Percentiles rank a stretch among this genome's conserved stretches.
These are phyloP conservation scores for Drosophila melanosoma DNA, from an alignment of 2,888 invertebrate species.

Conservation along the genomic window DNA sequence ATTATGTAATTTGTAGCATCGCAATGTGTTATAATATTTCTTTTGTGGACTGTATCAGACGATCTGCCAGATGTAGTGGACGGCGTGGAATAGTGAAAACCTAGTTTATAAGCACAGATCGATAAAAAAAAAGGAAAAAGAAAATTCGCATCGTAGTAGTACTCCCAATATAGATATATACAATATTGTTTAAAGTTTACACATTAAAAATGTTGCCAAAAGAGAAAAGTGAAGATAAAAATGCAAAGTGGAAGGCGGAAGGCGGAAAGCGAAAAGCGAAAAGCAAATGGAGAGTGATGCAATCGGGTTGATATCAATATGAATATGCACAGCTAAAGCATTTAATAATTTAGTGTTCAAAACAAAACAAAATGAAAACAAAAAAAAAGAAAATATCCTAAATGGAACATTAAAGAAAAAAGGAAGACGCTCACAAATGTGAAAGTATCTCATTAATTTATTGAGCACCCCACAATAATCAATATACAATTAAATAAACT, in stretches of 20 bases:
- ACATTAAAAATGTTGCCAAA: conserved; percentile 76
- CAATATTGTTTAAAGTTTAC: conserved; percentile 52
- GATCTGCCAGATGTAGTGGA: conserved; percentile 49
- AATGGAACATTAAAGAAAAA: conserved; percentile 15
- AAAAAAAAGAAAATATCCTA: conserved; percentile 32
- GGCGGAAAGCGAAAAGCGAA: not conserved
- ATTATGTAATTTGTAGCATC: conserved; percentile 63
- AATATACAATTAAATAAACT: conserved; percentile 18
- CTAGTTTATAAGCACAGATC: conserved; percentile 60
- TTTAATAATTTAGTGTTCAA: conserved; percentile 64
- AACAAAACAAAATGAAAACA: conserved; percentile 29
- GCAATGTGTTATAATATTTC: conserved; percentile 54
- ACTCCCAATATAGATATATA: conserved; percentile 17
- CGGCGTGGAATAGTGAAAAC: conserved; percentile 41
- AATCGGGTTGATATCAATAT: conserved; percentile 32
- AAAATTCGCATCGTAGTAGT: conserved; percentile 19
- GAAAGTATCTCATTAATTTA: conserved; percentile 69
- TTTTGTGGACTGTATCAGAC: conserved; percentile 53
- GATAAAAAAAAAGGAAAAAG: conserved; percentile 29
- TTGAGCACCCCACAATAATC: conserved; percentile 45
- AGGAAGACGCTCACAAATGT: conserved; percentile 28
- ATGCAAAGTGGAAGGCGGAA: conserved; percentile 9
- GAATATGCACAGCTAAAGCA: conserved; percentile 63
- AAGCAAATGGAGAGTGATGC: conserved; percentile 19
- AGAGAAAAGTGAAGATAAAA: conserved; percentile 18